phyloP scores from a whole-genome alignment of 2,113 vertebrate species.

The Clarias magur region DNA sequence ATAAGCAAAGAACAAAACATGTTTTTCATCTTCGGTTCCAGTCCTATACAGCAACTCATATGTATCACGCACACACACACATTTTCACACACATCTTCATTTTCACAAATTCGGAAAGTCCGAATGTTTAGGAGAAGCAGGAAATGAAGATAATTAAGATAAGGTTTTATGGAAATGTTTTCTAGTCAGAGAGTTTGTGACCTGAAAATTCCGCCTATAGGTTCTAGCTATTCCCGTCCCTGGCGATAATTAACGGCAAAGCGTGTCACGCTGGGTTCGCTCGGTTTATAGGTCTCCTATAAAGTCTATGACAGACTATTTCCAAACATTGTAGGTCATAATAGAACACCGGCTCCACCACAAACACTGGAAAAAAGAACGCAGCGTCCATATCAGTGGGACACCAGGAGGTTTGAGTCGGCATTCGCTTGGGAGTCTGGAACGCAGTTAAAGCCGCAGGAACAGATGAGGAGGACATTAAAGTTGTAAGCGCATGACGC shows the following conservation, averaged over 20 bases:
- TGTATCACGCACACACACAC: neutral
- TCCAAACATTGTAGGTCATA: conserved; percentile 13
- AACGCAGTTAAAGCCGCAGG: conserved; percentile 28
- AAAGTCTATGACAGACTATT: conserved; percentile 3
- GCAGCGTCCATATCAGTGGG: neutral
- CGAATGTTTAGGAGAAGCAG: neutral
- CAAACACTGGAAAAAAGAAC: conserved; percentile 14
- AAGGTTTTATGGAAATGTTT: neutral
- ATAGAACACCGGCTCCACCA: conserved; percentile 10
- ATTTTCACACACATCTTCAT: neutral
- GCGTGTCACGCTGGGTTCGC: neutral
- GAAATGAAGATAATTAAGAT: neutral
- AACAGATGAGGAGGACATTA: conserved; percentile 43
- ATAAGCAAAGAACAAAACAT: neutral
- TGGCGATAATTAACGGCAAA: neutral
- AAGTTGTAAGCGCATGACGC: conserved; percentile 30
- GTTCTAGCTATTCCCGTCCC: neutral
- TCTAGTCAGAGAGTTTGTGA: neutral
- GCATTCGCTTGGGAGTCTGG: neutral
- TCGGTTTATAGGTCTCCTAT: conserved; percentile 13
- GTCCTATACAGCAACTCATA: neutral
- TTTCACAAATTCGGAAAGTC: neutral
- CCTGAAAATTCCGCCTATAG: neutral
- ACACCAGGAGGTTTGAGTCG: conserved; percentile 9
- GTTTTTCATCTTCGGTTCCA: neutral